Conservation (phyloP, 1,140 invertebrate species). For the Drosophila punjabiensis region DNA sequence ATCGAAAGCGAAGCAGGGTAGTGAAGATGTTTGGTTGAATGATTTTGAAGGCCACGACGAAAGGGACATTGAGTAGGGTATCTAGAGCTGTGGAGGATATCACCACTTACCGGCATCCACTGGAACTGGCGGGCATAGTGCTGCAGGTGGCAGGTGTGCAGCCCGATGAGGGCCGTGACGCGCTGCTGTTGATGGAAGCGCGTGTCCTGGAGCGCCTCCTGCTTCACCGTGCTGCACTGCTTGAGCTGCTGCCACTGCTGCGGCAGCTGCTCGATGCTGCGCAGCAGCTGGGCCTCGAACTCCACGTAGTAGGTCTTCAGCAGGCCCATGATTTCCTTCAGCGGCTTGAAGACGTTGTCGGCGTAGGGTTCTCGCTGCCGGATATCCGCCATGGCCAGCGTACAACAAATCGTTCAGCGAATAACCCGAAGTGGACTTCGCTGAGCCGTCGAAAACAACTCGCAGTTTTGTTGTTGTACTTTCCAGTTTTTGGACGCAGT, state of each 20-base stretch:
- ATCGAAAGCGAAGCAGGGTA: too few relatives aligned
- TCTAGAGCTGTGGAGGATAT: neutral
- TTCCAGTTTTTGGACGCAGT: too few relatives aligned
- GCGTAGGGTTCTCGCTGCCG: conserved; percentile 87
- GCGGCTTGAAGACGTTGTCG: conserved; percentile 92
- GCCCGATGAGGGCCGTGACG: conserved; percentile 89
- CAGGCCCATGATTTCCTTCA: conserved; percentile 92
- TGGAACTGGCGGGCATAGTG: conserved; percentile 90
- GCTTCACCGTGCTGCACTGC: conserved; percentile 92
- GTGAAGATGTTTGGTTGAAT: too few relatives aligned
- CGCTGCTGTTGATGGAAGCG: conserved; percentile 88
- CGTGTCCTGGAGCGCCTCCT: conserved; percentile 94
- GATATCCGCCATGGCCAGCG: conserved; percentile 87
- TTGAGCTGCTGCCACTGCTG: conserved; percentile 96
- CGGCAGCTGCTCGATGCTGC: conserved; percentile 91
- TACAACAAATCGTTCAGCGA: too few relatives aligned
- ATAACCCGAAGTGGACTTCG: too few relatives aligned
- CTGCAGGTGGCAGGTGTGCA: conserved; percentile 91
- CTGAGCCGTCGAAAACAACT: too few relatives aligned
- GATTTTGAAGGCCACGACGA: conserved; percentile 82
- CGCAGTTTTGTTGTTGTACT: too few relatives aligned
- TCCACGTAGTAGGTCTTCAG: conserved; percentile 91
- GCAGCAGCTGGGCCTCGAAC: conserved; percentile 86
- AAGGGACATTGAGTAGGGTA: neutral
- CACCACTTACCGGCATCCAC: conserved; percentile 85